Base-by-base conservation (phyloP, 1,140 invertebrate species). In the Sycophila sp. region DNA sequence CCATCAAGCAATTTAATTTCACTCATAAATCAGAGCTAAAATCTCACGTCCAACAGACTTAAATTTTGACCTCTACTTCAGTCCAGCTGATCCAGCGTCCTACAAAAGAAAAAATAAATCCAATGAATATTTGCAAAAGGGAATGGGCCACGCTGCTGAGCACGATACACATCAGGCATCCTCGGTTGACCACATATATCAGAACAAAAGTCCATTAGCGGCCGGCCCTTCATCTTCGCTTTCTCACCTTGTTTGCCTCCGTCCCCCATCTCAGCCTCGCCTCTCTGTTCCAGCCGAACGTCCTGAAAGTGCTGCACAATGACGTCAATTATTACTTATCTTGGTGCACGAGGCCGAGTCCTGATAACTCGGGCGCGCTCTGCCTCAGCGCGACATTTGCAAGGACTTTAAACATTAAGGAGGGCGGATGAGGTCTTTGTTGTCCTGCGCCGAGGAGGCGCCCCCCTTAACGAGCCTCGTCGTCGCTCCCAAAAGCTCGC, bases 321-420 rank as follows among this genome's bases (percentile, higher is more conserved):
- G 72, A 49, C 3, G 71, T 51, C 30, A 62, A 65, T 32, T 82
- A 80, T 71, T 86, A 81, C 51, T 74, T 82, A 34, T 84, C 84
- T 13, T 81, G 74, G 64, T 47, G 68, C 58, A 51, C 75, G 40
- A 73, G 59, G 60, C 64, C 58, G 17, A 74, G 74, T 66, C 26
- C 70, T 7, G 65, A 73, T 28, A 59, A 77, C 30, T 69, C 11
- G n/a, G 26, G 17, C n/a, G n/a, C n/a, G 5, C 51, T 87, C 28
- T 79, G 76, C 36, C 58, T 87, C 5, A 82, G 81, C 62, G 79
- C 83, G 13, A 80, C 74, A 34, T 87, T 87, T 72, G 85, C 83
- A n/a, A 76, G 76, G 74, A 75, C 49, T 73, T 75, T 87, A 24
- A 77, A 77, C 2, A 81, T 87, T 11, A 71, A 76, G 22, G 82